phyloP scores from a whole-genome alignment of 2,113 vertebrate species.

The Choloepus hoffmanni region DNA sequence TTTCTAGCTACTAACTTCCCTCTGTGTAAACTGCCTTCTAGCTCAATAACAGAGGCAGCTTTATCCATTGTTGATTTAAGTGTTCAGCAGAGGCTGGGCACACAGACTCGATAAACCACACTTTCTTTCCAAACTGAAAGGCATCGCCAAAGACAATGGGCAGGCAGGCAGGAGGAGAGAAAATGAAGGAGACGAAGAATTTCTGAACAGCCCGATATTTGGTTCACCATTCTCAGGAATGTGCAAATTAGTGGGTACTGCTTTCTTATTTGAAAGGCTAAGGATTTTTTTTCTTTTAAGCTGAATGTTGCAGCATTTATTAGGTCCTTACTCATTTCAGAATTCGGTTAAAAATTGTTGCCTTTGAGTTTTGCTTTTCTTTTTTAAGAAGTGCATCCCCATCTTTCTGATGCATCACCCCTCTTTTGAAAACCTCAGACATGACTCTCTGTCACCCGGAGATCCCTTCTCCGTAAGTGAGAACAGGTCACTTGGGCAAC shows the following conservation, averaged over 20 bases:
- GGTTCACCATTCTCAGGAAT: not conserved
- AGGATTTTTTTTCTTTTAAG: not conserved
- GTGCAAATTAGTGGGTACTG: not conserved
- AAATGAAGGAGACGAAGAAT: not conserved
- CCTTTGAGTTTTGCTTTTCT: not conserved
- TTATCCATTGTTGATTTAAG: not conserved
- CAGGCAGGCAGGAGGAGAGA: not conserved
- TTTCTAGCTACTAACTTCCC: not conserved
- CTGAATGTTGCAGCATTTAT: not conserved
- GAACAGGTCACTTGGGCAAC: not conserved
- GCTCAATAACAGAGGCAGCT: not conserved
- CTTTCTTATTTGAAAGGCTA: constrained; percentile 20
- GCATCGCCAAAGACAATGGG: not conserved
- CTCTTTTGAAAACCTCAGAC: not conserved
- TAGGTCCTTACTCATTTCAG: not conserved
- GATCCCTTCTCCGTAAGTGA: constrained; percentile 1
- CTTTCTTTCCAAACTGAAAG: not conserved
- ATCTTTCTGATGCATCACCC: not conserved
- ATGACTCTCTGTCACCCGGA: not conserved
- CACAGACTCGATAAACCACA: too few species aligned
- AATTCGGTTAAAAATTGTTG: constrained; percentile 40
- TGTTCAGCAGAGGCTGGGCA: not conserved
- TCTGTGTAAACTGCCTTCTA: not conserved
- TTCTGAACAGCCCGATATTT: not conserved
- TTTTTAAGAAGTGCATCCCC: not conserved